Conservation (phyloP, 2,888 invertebrate species). For the Anticlea derivata region DNA sequence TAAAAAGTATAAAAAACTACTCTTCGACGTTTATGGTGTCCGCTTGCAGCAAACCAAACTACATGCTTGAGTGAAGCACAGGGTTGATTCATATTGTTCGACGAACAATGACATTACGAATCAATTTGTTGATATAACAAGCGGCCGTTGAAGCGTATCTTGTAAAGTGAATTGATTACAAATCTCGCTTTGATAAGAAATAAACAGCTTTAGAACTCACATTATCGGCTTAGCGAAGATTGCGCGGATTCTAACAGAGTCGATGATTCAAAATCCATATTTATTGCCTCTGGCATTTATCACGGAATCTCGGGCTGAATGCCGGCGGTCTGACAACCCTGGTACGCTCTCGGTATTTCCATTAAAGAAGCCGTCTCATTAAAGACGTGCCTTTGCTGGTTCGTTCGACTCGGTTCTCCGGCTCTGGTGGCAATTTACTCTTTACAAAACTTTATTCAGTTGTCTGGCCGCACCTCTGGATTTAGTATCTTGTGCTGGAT, state of each 20-base stretch:
- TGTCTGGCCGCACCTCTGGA: constrained; percentile 36
- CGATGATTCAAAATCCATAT: constrained; percentile 29
- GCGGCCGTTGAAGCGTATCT: constrained; percentile 21
- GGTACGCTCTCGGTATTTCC: constrained; percentile 69
- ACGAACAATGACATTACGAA: constrained; percentile 23
- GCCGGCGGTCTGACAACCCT: constrained; percentile 45
- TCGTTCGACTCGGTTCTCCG: constrained; percentile 18
- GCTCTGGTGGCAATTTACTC: constrained; percentile 69
- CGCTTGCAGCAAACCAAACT: constrained; percentile 27
- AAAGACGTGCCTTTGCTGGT: constrained; percentile 65
- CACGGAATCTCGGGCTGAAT: constrained; percentile 28
- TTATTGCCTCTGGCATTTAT: constrained; percentile 31
- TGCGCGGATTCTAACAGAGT: constrained; percentile 24
- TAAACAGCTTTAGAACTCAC: constrained; percentile 14
- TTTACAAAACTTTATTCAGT: constrained; percentile 73
- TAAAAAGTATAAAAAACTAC: constrained; percentile 25
- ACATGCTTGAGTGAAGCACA: constrained; percentile 22
- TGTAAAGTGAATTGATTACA: constrained; percentile 19
- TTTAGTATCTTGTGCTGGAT: constrained; percentile 21
- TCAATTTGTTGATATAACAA: constrained; percentile 27
- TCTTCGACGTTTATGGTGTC: constrained; percentile 34
- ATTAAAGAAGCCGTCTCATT: constrained; percentile 80
- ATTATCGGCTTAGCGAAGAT: constrained; percentile 21
- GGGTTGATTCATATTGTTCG: constrained; percentile 27
- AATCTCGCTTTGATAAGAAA: constrained; percentile 17